phyloP scores from a whole-genome alignment of 2,113 vertebrate species.

The Gymnorhina tibicen region DNA sequence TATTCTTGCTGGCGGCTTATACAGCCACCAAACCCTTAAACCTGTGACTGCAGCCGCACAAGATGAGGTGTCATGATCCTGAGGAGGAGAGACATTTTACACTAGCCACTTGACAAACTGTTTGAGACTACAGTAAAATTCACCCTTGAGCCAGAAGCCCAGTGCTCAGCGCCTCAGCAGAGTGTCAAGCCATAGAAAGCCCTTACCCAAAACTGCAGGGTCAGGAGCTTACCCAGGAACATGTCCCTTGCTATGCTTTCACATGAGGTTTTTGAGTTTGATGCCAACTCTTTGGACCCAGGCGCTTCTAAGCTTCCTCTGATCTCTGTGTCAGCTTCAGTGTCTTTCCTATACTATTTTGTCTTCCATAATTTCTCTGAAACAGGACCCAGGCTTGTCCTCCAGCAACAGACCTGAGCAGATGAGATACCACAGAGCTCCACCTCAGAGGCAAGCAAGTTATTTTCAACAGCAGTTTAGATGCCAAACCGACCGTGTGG shows the following conservation, averaged over 20 bases:
- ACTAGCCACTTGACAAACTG: background rate
- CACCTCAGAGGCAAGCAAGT: background rate
- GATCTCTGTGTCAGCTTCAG: background rate
- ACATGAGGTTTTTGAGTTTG: accelerated
- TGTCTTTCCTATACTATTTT: background rate
- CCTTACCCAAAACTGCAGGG: background rate
- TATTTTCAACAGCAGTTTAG: background rate
- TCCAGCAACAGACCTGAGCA: background rate
- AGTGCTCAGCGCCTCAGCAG: background rate
- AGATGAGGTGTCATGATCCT: background rate
- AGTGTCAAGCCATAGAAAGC: background rate
- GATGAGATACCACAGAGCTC: background rate
- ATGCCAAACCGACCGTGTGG: background rate
- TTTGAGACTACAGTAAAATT: background rate
- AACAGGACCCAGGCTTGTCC: background rate
- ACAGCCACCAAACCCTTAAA: background rate
- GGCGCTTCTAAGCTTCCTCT: background rate
- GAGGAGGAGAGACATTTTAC: background rate
- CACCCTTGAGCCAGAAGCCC: background rate
- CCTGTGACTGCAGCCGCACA: background rate
- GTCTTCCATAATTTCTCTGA: background rate
- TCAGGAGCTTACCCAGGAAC: background rate
- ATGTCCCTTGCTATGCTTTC: background rate
- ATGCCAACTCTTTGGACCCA: background rate
- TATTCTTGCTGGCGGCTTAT: background rate